Evolutionary conservation across 2,113 vertebrate species (phyloP).

Genomic region (Eupsittula cactorum): DNA sequence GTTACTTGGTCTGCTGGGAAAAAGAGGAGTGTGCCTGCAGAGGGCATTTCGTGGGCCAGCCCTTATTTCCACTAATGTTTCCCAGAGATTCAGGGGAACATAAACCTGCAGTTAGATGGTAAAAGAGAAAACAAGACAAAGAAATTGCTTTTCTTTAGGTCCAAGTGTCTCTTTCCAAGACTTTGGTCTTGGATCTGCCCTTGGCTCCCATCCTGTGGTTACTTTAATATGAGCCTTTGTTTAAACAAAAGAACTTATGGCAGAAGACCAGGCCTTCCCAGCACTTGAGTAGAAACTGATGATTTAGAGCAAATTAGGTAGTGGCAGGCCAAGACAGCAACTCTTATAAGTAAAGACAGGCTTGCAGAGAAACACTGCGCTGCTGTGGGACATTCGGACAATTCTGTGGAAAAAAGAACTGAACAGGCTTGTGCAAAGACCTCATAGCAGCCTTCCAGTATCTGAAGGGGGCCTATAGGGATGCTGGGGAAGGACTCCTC

Average conservation of each 20-base stretch:
- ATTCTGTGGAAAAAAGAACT: not conserved
- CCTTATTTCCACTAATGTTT: not conserved
- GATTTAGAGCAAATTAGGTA: conserved; percentile 4
- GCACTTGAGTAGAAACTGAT: not conserved
- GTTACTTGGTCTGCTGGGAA: not conserved
- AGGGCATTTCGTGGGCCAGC: not conserved
- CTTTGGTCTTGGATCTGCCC: not conserved
- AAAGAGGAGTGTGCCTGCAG: not conserved
- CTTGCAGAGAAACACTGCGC: not conserved
- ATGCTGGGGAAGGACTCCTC: not conserved
- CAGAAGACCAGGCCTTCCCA: not conserved
- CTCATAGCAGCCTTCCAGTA: not conserved
- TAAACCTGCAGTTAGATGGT: not conserved
- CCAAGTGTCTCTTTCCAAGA: not conserved
- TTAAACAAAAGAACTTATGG: not conserved
- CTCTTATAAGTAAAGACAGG: not conserved
- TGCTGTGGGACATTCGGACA: not conserved
- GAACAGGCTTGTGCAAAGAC: not conserved
- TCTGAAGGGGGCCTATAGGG: not conserved
- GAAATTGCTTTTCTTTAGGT: not conserved
- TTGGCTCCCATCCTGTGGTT: not conserved
- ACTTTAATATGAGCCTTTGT: not conserved
- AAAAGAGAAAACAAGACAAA: not conserved
- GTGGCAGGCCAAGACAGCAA: not conserved
- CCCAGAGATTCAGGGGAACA: not conserved